Conservation (phyloP, 2,797 vertebrate genomes). For the Trachops cirrhosus region DNA sequence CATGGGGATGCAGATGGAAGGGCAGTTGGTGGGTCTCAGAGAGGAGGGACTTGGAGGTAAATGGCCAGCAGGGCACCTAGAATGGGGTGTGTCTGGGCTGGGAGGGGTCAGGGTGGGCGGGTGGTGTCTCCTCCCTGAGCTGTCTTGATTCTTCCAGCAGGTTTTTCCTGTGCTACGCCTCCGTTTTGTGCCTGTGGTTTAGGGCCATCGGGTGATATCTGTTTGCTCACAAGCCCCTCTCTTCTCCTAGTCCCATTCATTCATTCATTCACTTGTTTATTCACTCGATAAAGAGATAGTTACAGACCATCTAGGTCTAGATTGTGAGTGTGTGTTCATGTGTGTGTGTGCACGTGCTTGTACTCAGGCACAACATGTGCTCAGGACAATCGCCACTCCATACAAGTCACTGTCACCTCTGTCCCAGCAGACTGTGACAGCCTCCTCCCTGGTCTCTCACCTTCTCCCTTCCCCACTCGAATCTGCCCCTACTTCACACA, state of each 20-base stretch:
- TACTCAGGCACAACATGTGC: background rate
- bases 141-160: accelerated
- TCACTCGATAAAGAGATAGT: background rate
- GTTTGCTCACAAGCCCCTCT: background rate
- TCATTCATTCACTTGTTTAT: background rate
- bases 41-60: background rate
- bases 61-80: background rate
- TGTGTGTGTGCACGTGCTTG: background rate
- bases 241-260: background rate
- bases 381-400: accelerated
- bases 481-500: background rate
- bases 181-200: accelerated
- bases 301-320: background rate
- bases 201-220: no score
- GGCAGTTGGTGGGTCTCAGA: background rate
- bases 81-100: background rate
- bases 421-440: background rate
- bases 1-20: background rate
- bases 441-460: background rate
- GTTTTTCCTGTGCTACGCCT: accelerated
- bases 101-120: accelerated
- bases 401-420: background rate
- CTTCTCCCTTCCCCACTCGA: background rate
- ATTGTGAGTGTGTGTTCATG: background rate
- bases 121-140: background rate